These are phyloP conservation scores for Hypanus sabinus DNA, from an alignment of 2,113 vertebrate species.

Conservation along the genomic window DNA sequence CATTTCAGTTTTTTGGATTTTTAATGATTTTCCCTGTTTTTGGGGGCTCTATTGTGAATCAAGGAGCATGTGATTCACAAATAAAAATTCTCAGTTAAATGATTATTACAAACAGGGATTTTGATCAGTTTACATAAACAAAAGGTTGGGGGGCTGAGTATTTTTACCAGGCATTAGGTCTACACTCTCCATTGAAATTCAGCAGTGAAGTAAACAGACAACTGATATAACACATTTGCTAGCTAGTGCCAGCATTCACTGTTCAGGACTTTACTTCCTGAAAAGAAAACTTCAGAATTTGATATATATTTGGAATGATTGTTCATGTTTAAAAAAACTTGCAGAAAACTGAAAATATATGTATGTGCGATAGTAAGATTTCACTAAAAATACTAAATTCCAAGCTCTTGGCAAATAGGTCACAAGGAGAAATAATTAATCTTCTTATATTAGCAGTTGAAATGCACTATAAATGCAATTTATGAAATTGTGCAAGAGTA, in stretches of 20 bases:
- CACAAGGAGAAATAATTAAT: neutral
- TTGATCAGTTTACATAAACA: no score
- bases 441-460: neutral
- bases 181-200: no score
- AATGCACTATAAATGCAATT: neutral
- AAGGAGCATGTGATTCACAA: no score
- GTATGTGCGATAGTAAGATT: neutral
- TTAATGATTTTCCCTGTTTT: no score
- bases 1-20: no score
- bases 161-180: no score
- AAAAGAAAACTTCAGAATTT: neutral
- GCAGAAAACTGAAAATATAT: neutral
- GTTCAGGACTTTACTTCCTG: neutral
- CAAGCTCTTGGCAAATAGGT: neutral
- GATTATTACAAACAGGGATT: no score
- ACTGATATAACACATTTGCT: no score
- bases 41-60: no score
- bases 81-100: no score
- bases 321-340: neutral
- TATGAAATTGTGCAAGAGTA: neutral
- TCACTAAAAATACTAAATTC: neutral
- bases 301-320: neutral
- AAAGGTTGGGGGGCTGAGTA: no score
- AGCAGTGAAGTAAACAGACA: no score
- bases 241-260: neutral